Base-by-base conservation (phyloP, 1,140 invertebrate species). In the Drosophila setifemur region DNA sequence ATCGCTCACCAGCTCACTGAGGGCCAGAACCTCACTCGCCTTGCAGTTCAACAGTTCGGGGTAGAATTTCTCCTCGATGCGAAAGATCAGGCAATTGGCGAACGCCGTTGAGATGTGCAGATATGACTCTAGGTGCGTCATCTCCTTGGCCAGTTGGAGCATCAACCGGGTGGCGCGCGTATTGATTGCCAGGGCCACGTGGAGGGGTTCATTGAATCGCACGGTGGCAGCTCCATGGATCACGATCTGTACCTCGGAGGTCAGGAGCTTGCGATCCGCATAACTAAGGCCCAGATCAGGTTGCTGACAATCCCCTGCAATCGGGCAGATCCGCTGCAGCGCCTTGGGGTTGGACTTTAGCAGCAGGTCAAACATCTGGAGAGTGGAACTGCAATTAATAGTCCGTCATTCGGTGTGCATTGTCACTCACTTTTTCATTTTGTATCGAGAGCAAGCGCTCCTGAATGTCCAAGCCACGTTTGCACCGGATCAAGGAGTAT, bases 171-270 rank as follows among this genome's bases (percentile, higher is more conserved):
- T 94, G 0, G 93, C 93, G 8, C 92, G 88, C 0, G 93, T 91
- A 66, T 95, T 95, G 18, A 94, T 90, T 1, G 91, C 91, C 0
- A 93, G 88, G 0, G 94, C 92, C 3, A 91, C 85, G 82, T 93
- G 93, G 6, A 97, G 91, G 0, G 94, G 93, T 82, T 97, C 96
- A 73, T 96, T 95, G 90, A 97, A 97, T 90, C 50, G 63, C 4
- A 98, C 93, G 1, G 96, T 97, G 0, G 97, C 97, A 0, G 97
- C 97, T 5, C 93, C 94, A 73, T 98, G 96, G 73, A 98, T 94
- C 0, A 98, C 93, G 16, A 97, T 90, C 8, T 93, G 63, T 2
- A 96, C 92, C 39, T 93, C 42, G 4, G 68, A 47, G 0, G 23
- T 8, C 1, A 89, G 53, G 0, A 69, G 16, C n/a, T 66, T 4